Evolutionary conservation across 2,113 vertebrate genomes (phyloP).

Genomic region (Anguilla rostrata): DNA sequence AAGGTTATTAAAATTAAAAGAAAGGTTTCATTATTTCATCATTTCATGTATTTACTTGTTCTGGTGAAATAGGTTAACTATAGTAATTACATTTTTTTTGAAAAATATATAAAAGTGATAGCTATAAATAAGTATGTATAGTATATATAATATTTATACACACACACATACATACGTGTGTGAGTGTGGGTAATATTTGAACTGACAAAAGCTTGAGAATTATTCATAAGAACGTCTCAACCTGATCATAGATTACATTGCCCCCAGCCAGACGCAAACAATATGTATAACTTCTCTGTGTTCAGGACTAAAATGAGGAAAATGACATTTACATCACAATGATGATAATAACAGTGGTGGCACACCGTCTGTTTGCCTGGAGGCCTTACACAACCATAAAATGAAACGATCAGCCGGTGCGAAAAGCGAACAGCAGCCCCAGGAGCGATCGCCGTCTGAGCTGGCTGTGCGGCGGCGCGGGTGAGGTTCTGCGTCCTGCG

Average conservation of each 20-base stretch:
- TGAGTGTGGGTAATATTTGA: neutral
- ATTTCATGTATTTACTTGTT: neutral
- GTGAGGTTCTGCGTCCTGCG: neutral
- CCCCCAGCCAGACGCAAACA: neutral
- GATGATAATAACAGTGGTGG: constrained; percentile 9
- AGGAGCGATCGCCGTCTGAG: neutral
- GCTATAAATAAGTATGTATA: too few species aligned
- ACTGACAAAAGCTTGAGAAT: neutral
- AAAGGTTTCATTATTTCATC: neutral
- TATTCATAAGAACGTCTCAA: neutral
- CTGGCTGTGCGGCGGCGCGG: neutral
- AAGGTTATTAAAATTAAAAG: too few species aligned
- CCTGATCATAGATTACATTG: neutral
- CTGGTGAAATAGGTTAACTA: neutral
- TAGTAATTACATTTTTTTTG: too few species aligned
- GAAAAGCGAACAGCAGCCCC: neutral
- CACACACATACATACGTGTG: too few species aligned
- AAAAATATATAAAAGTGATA: neutral
- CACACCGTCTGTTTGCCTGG: neutral
- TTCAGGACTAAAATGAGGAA: neutral
- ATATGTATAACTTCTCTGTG: neutral
- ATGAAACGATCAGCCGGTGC: neutral
- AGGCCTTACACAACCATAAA: neutral
- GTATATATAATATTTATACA: too few species aligned
- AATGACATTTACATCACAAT: neutral